phyloP scores from a whole-genome alignment of 2,888 invertebrate species.

The Drosophila fungiperda region DNA sequence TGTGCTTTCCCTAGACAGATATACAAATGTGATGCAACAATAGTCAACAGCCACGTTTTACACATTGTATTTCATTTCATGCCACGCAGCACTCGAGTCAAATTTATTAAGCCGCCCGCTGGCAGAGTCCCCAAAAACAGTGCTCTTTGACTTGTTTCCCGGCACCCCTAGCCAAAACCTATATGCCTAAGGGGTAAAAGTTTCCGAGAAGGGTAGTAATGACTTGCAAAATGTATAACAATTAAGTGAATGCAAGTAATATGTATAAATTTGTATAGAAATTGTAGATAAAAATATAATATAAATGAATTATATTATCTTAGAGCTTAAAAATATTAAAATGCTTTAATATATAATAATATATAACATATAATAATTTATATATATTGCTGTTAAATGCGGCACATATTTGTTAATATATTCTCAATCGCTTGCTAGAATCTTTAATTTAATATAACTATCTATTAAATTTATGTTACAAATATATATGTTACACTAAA shows the following conservation, averaged over 20 bases:
- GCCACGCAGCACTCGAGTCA: conserved; percentile 47
- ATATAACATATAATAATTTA: background rate
- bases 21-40: conserved; percentile 69
- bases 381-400: background rate
- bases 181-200: conserved; percentile 12
- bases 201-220: background rate
- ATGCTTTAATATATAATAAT: too few relatives aligned
- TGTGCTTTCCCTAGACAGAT: conserved; percentile 8
- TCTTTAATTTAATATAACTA: background rate
- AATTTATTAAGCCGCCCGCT: conserved; percentile 58
- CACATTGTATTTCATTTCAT: conserved; percentile 74
- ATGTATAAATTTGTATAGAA: background rate
- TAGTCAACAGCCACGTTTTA: conserved; percentile 60
- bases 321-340: background rate
- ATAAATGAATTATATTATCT: background rate
- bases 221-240: background rate
- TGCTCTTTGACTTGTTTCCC: conserved; percentile 30
- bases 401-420: background rate
- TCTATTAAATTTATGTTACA: background rate
- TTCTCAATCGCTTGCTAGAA: background rate
- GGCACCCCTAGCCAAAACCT: conserved; percentile 15
- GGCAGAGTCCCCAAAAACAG: conserved; percentile 35
- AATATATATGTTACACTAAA: background rate
- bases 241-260: too few relatives aligned
- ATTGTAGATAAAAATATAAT: background rate